These are phyloP conservation scores for Pterocles orientalis DNA, from an alignment of 2,113 vertebrate species.

Conservation along the genomic window DNA sequence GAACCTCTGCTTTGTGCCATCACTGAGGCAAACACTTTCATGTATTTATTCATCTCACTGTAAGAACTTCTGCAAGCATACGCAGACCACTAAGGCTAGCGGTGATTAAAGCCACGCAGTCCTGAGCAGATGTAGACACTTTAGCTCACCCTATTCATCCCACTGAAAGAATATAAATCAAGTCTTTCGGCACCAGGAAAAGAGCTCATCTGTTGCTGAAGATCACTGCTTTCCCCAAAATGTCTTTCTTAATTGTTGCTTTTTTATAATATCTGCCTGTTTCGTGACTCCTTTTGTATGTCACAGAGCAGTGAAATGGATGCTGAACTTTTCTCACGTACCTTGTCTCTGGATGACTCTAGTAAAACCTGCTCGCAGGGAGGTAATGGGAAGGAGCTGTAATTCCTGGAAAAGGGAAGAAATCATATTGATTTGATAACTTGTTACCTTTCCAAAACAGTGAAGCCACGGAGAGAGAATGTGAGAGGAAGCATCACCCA, in stretches of 20 bases:
- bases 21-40: slow-evolving; percentile 17
- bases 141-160: slow-evolving; percentile 28
- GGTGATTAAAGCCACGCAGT: slow-evolving; percentile 56
- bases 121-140: slow-evolving; percentile 59
- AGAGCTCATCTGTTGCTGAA: slow-evolving; percentile 34
- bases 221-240: slow-evolving; percentile 3
- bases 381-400: not conserved
- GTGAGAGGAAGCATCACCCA: not conserved
- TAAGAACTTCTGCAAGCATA: slow-evolving; percentile 52
- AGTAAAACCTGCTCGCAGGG: not conserved
- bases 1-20: slow-evolving; percentile 24
- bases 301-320: not conserved
- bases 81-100: slow-evolving; percentile 51
- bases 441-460: not conserved
- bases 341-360: not conserved
- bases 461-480: not conserved
- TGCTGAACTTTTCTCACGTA: not conserved
- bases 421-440: not conserved
- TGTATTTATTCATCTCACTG: slow-evolving; percentile 59
- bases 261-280: slow-evolving; percentile 12
- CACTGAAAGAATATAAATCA: slow-evolving; percentile 15
- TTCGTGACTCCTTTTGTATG: not conserved
- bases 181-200: slow-evolving; percentile 26
- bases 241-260: not conserved
- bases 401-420: not conserved